These are phyloP conservation scores for Sepiola atlantica DNA, from an alignment of 2,888 invertebrate species.

Conservation along the genomic window DNA sequence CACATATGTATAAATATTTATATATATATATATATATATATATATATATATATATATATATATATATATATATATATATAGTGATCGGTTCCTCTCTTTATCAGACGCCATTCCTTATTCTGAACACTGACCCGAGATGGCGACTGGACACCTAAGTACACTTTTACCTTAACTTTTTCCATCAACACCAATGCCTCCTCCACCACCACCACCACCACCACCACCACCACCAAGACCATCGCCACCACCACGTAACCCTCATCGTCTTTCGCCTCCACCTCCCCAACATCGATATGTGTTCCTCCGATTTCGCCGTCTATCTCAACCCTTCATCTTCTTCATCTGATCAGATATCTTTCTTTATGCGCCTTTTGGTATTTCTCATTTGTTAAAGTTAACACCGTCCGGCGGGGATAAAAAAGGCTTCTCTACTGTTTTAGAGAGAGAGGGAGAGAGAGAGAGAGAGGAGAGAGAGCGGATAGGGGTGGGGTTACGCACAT, in stretches of 20 bases:
- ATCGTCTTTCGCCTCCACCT: neutral
- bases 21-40: neutral
- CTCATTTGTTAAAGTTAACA: neutral
- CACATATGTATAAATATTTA: neutral
- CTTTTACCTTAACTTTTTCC: neutral
- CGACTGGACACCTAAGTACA: neutral
- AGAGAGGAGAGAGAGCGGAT: neutral
- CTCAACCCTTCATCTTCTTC: neutral
- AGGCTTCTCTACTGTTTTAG: neutral
- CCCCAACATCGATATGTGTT: neutral
- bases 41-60: slow-evolving; percentile 32
- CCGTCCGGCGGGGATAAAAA: neutral
- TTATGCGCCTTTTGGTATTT: neutral
- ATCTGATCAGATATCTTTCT: neutral
- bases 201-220: no score
- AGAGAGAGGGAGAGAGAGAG: no score
- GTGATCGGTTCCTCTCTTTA: neutral
- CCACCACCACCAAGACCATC: no score
- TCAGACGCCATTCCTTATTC: neutral
- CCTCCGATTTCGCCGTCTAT: neutral
- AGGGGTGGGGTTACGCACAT: neutral
- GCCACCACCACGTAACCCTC: no score
- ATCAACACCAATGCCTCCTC: no score
- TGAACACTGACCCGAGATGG: slow-evolving; percentile 32
- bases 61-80: neutral